These are phyloP conservation scores for Margaritifera margaritifera DNA, from an alignment of 2,888 invertebrate genomes.

Conservation along the genomic window DNA sequence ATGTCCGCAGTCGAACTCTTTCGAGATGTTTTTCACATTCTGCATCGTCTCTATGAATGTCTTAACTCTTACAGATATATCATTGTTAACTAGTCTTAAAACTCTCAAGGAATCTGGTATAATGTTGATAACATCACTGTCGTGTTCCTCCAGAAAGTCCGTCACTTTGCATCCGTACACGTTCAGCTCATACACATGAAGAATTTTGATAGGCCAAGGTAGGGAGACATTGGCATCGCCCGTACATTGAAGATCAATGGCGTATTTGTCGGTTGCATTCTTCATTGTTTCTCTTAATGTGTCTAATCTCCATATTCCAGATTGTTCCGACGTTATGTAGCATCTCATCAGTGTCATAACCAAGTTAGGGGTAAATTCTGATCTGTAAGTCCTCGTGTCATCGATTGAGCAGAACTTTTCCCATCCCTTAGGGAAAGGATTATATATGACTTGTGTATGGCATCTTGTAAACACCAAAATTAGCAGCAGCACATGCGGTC, in stretches of 20 bases:
- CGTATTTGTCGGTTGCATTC: constrained; percentile 10
- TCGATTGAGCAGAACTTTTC: constrained; percentile 23
- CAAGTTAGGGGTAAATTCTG: constrained; percentile 20
- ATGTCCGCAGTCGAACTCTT: constrained; percentile 42
- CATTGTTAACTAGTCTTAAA: constrained; percentile 24
- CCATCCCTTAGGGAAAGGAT: constrained; percentile 22
- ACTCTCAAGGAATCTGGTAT: constrained; percentile 35
- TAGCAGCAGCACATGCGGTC: no score
- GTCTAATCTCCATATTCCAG: constrained; percentile 17
- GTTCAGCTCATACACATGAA: constrained; percentile 27
- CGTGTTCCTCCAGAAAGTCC: constrained; percentile 32
- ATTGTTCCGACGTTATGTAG: constrained; percentile 9
- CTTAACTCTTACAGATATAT: constrained; percentile 15
- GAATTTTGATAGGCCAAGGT: constrained; percentile 42
- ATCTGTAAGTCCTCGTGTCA: constrained; percentile 13
- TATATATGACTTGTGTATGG: no score
- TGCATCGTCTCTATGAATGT: constrained; percentile 14
- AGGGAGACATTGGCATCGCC: constrained; percentile 31
- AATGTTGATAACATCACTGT: constrained; percentile 8
- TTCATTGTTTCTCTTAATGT: constrained; percentile 10
- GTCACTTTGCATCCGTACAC: constrained; percentile 30
- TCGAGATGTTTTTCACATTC: constrained; percentile 19
- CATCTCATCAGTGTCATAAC: constrained; percentile 19
- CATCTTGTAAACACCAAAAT: no score
- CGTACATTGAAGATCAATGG: constrained; percentile 29